Conservation (phyloP, 2,797 vertebrate genomes). For the Manis crassicaudata region DNA sequence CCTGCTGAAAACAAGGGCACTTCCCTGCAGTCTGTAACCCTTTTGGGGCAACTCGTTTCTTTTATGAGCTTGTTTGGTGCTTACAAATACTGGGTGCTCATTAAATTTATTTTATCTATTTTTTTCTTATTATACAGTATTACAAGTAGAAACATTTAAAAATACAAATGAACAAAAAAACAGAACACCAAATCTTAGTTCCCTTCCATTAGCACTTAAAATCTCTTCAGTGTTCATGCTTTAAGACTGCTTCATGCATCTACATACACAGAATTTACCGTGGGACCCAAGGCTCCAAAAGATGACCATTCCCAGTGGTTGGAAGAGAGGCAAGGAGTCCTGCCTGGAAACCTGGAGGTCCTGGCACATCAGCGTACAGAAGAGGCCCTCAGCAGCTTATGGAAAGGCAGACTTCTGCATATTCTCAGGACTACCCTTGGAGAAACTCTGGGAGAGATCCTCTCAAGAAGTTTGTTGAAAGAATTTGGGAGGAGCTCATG, state of each 20-base stretch:
- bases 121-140: background rate
- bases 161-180: background rate
- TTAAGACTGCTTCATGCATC: conserved; percentile 43
- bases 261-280: conserved; percentile 72
- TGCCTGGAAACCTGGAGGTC: background rate
- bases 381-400: background rate
- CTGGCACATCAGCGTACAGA: background rate
- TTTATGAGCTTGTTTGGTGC: background rate
- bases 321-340: background rate
- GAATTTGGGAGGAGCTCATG: background rate
- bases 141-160: background rate
- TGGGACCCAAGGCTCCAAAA: rapidly evolving
- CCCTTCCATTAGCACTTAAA: background rate
- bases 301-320: background rate
- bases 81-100: background rate
- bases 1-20: conserved; percentile 85
- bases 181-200: background rate
- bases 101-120: background rate
- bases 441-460: background rate
- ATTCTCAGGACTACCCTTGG: background rate
- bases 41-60: conserved; percentile 77
- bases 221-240: background rate
- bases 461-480: conserved; percentile 3
- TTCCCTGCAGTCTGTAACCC: conserved; percentile 85
- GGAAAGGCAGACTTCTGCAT: background rate